Evolutionary conservation across 2,797 vertebrate species (phyloP), one percentile per base, ranked within the genome.

Genomic region (Muscicapa striata): DNA sequence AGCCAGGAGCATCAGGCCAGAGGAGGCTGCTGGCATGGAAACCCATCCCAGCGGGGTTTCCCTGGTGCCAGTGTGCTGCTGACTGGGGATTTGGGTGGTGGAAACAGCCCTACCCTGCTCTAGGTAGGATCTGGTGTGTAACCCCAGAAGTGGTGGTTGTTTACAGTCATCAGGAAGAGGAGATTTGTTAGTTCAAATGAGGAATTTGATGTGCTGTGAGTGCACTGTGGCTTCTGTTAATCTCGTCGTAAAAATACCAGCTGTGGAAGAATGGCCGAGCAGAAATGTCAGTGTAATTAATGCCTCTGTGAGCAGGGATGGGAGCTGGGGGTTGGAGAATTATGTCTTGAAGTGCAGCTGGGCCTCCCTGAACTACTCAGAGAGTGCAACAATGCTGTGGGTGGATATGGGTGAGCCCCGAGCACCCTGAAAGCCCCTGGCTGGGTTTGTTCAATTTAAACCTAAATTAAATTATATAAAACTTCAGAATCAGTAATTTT

Each of bases 11-110:
- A 67, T 51, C 67, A 57, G 84, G 73, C 86, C 73, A 54, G 75
- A 89, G 79, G 48, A 91, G 72, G 59, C 76, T 84, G 92, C 93
- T 95, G 94, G 68, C 82, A 76, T 91, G 84, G 92, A 87, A 93
- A 94, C 24, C 4, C 49, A 52, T 55, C 70, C 63, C 27, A 30
- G 46, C 1, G 2, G 41, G 4, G 24, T 27, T 59, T 41, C 77
- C 55, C 57, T 84, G 80, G 84, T 46, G 67, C 73, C 80, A 58
- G 17, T 3, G 15, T 45, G 64, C 29, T 88, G 22, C 72, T 13
- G 24, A 3, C n/a, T 21, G 84, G 85, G 66, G 87, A 58, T 34
- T 32, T n/a, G 26, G 52, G 46, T 73, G 55, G 48, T 43, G 70
- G 57, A 34, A 78, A 48, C 36, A 76, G 64, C 77, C 40, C 40